phyloP scores from a whole-genome alignment of 1,140 invertebrate species.

The Musca domestica region DNA sequence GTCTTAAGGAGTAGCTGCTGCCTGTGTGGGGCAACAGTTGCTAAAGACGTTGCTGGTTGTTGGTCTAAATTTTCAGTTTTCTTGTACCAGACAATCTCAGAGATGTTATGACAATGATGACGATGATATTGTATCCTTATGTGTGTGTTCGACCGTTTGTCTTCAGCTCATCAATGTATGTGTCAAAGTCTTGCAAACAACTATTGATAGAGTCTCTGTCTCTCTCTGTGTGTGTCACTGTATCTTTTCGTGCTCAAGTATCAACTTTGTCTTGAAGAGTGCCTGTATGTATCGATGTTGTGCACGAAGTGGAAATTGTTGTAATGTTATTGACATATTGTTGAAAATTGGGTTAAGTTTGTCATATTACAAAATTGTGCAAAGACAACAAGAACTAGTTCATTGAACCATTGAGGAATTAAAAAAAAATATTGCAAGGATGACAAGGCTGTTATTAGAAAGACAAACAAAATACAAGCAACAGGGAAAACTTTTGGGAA shows the following conservation, averaged over 20 bases:
- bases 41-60: neutral
- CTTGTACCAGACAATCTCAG: neutral
- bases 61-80: no score
- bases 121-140: neutral
- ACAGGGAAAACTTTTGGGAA: no score
- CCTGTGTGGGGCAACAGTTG: conserved; percentile 3
- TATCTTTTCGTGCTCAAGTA: no score
- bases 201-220: no score
- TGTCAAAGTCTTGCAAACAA: no score
- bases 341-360: conserved; percentile 17
- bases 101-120: no score
- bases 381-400: neutral
- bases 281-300: neutral
- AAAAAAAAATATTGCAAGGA: neutral
- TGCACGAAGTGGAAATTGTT: neutral
- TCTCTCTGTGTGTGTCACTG: no score
- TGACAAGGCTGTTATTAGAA: no score
- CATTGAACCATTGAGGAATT: neutral
- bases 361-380: neutral
- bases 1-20: neutral
- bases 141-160: neutral
- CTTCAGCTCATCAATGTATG: no score
- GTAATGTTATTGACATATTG: conserved; percentile 13
- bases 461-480: no score
- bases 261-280: neutral